These are phyloP conservation scores for Tyrannus savana DNA, from an alignment of 2,113 vertebrate genomes.

Conservation along the genomic window DNA sequence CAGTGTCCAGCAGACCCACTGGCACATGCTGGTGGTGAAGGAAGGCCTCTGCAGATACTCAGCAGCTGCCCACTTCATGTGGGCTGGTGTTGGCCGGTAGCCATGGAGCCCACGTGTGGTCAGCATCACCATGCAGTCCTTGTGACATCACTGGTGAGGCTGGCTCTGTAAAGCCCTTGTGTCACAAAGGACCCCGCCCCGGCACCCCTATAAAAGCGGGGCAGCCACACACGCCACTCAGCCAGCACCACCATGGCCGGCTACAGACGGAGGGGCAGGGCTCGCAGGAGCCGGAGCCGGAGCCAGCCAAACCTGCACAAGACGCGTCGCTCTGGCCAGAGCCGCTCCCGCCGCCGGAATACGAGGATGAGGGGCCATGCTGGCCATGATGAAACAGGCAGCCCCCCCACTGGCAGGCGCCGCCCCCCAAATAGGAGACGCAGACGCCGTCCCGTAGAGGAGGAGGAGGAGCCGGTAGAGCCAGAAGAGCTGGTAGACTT, in stretches of 20 bases:
- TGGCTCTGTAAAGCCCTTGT: not conserved
- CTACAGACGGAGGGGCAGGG: not conserved
- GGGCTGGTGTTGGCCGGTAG: not conserved
- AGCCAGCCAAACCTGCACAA: not conserved
- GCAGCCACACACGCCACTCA: not conserved
- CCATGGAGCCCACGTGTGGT: not conserved
- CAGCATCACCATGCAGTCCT: not conserved
- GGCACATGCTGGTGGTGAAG: not conserved
- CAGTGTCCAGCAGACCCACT: not conserved
- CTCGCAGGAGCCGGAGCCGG: not conserved
- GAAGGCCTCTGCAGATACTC: not conserved
- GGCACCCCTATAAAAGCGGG: not conserved
- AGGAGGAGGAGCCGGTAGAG: not conserved
- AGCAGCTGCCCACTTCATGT: not conserved
- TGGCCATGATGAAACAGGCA: not conserved
- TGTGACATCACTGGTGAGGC: not conserved
- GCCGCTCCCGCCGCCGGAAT: not conserved
- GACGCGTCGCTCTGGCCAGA: not conserved
- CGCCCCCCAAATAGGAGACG: not conserved
- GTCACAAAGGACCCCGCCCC: not conserved
- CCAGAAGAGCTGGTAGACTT: fast-evolving
- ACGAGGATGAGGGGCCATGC: not conserved
- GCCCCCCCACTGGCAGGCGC: not conserved
- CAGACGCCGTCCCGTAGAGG: fast-evolving
- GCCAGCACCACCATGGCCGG: not conserved